phyloP scores from a whole-genome alignment of 1,140 invertebrate species.

The Scaptodrosophila lebanonensis region DNA sequence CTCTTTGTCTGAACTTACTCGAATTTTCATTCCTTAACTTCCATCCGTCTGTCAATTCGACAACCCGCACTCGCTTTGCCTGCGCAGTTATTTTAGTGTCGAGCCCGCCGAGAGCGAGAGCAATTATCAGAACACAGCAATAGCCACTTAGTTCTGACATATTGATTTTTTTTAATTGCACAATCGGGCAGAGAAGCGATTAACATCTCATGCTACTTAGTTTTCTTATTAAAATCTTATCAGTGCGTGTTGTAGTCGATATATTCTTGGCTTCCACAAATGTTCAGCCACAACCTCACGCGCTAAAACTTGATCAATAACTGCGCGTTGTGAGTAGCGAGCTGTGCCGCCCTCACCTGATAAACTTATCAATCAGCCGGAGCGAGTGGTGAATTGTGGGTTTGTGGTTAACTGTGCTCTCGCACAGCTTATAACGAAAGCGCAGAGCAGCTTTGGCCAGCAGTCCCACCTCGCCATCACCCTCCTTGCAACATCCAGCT shows the following conservation, averaged over 20 bases:
- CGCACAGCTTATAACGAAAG: too few relatives aligned
- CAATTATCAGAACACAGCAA: constrained; percentile 6
- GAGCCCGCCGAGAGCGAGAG: too few relatives aligned
- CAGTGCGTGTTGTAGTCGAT: background rate
- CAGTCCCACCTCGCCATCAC: too few relatives aligned
- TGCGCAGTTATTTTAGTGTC: background rate
- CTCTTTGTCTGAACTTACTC: constrained; percentile 65
- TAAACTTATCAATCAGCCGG: constrained; percentile 9
- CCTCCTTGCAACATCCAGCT: too few relatives aligned
- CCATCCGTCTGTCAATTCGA: constrained; percentile 72
- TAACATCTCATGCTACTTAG: constrained; percentile 24
- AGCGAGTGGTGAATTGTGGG: too few relatives aligned
- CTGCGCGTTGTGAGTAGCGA: background rate
- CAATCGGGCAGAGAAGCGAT: constrained; percentile 1
- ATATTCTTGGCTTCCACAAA: background rate
- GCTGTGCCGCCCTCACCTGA: background rate
- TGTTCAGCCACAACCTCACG: constrained; percentile 12
- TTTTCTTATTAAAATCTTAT: constrained; percentile 45
- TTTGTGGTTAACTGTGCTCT: too few relatives aligned
- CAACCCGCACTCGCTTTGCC: constrained; percentile 38
- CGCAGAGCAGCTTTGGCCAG: too few relatives aligned
- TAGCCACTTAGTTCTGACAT: constrained; percentile 17
- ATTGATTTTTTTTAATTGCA: constrained; percentile 16
- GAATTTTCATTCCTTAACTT: constrained; percentile 70
- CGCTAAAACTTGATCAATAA: constrained; percentile 8